These are phyloP conservation scores for Asteroscopus sphinx DNA, from an alignment of 2,888 invertebrate species.

Conservation along the genomic window DNA sequence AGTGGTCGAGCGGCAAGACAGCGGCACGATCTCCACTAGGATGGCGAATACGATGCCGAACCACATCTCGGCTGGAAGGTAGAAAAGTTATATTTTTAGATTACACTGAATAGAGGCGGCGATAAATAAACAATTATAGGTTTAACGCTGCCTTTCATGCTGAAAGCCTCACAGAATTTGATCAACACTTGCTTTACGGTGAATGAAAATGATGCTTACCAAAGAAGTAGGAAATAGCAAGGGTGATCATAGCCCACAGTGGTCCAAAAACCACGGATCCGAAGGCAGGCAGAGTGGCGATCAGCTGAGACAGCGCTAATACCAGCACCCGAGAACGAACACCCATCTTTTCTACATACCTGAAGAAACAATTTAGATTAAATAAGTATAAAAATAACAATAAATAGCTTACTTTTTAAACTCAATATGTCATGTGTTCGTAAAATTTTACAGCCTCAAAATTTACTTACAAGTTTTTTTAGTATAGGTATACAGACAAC, in stretches of 20 bases:
- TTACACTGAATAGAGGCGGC: not conserved
- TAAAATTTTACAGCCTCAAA: too few species aligned
- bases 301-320: conserved; percentile 94
- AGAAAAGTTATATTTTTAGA: conserved; percentile 2
- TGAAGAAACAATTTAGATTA: conserved; percentile 51
- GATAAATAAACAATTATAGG: too few species aligned
- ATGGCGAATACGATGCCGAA: conserved; percentile 97
- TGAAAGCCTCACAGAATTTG: too few species aligned
- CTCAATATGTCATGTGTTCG: too few species aligned
- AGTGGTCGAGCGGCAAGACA: conserved; percentile 95
- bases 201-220: conserved; percentile 92
- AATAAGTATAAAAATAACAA: not conserved
- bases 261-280: conserved; percentile 96
- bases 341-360: conserved; percentile 96
- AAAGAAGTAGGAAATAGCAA: conserved; percentile 96
- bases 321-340: conserved; percentile 94
- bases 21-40: conserved; percentile 96
- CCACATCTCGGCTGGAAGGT: conserved; percentile 96
- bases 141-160: too few species aligned
- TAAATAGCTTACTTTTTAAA: too few species aligned
- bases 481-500: too few species aligned
- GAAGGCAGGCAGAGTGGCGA: conserved; percentile 95
- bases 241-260: conserved; percentile 95
- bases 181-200: too few species aligned
- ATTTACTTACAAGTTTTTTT: too few species aligned